Conservation (phyloP, 37 sponge, comb jelly and placozoan genomes). For the Axinella damicornis region DNA sequence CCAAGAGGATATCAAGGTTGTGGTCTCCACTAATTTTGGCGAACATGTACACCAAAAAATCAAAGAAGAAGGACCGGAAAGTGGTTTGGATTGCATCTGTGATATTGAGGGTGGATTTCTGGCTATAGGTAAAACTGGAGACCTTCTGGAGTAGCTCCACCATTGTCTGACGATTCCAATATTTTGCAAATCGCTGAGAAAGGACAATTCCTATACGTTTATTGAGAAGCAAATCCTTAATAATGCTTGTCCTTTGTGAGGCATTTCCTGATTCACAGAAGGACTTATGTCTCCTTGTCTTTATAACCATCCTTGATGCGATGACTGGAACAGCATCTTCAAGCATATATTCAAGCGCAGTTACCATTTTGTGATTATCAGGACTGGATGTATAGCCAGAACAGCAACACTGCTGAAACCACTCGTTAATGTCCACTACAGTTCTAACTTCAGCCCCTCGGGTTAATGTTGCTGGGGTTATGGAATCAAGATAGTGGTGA, state of each 20-base stretch:
- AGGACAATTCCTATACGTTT: constrained; percentile 28
- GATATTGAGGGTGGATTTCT: constrained; percentile 52
- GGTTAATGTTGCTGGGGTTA: not conserved
- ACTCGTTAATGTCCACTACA: constrained; percentile 6
- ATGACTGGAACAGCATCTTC: constrained; percentile 15
- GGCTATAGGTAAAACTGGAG: constrained; percentile 11
- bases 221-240: constrained; percentile 10
- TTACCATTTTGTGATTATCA: not conserved
- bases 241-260: not conserved
- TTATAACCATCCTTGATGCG: not conserved
- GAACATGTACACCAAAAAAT: constrained; percentile 62
- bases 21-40: constrained; percentile 32
- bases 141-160: constrained; percentile 40
- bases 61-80: constrained; percentile 33
- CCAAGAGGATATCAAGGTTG: constrained; percentile 42
- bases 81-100: constrained; percentile 47
- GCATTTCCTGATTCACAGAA: not conserved
- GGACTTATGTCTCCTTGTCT: not conserved
- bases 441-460: not conserved
- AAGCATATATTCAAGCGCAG: not conserved
- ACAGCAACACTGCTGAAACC: constrained; percentile 3
- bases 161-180: constrained; percentile 48
- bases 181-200: constrained; percentile 18
- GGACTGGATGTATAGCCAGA: too few species aligned
- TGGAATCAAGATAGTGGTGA: constrained; percentile 65